Base-by-base conservation (phyloP, 2,113 vertebrate genomes). In the Sinosuthora webbiana region DNA sequence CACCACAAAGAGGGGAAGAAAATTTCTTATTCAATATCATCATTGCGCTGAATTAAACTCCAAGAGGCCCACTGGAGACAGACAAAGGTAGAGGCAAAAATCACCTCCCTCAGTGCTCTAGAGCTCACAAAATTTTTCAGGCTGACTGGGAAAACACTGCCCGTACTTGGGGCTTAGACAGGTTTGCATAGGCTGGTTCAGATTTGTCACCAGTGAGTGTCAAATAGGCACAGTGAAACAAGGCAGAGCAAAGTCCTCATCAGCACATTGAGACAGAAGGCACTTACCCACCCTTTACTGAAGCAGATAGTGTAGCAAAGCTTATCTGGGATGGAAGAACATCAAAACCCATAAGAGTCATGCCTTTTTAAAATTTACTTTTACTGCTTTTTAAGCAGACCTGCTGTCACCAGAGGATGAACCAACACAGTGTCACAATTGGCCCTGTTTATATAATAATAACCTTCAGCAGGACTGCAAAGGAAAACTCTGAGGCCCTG, bases 121-220 rank as follows among this genome's bases (percentile, higher is more conserved):
- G 37, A 47, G 39, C 9, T 47, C 23, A 23, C 28, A 71, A 30
- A 90, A 47, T 2, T 10, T 47, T 65, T 59, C 67, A 82, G 50
- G 27, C 4, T 69, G 27, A 47, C 15, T 19, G 19, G 18, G 42
- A 86, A 83, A 78, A 12, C 37, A 68, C 11, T 53, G 37, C 9
- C 22, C 24, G 28, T 60, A 0, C 9, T 1, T 63, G 13, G 14
- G 27, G 23, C 25, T 91, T 81, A 67, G 50, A 42, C 4, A 27
- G 16, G 20, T 49, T 27, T 39, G 19, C 37, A 55, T 22, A 57
- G 35, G 9, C 21, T 75, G 6, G 24, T 45, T 69, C 73, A 91
- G 10, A 15, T 3, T 0, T 0, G n/a, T 22, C 62, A 76, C 15
- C n/a, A 75, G 7, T 5, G 7, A 80, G 7, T 18, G 4, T 14